Base-by-base conservation (phyloP, 2,888 invertebrate genomes). In the Himalopsyche kuldschensis region DNA sequence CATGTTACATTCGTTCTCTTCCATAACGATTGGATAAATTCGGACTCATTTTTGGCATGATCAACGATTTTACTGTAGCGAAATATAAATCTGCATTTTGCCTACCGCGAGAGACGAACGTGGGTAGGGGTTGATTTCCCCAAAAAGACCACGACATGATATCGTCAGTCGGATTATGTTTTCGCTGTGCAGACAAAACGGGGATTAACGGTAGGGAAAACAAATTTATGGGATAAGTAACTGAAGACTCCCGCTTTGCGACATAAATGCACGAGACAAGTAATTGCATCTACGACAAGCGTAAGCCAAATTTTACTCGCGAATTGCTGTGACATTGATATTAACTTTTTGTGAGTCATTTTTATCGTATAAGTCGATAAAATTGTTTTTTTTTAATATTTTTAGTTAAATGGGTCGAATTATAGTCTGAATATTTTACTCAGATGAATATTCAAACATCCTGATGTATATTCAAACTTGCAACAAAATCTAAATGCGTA, bases 191-290 rank as follows among this genome's bases (percentile, higher is more conserved):
- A 84, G 80, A 82, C 86, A 86, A 86, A 86, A 86, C 83, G 86
- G 83, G 83, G 86, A 86, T 86, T 86, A 86, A 84, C 86, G 79
- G 83, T 79, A 83, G 84, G 84, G 86, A 84, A 86, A 84, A 84
- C 86, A 86, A 84, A 86, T 86, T 86, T 86, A 86, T 86, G 84
- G 81, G 80, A 83, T 84, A 82, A 84, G 86, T 86, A 86, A 86
- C 86, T 84, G 84, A 84, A 86, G 86, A 86, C 82, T 80, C 79
- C 55, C 55, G 24, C 20, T 78, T 63, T 8, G 76, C 79, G 81
- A 81, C 80, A 82, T 79, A 84, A 82, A 80, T 79, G 75, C 75
- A 78, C 41, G 80, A 78, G 75, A 78, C 81, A 79, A 47, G 79
- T 82, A 84, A 82, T 84, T 84, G 82, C 79, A 80, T 75, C 24